Percentiles rank a stretch among this genome's conserved stretches.
These are phyloP conservation scores for Hippocampus kuda DNA, from an alignment of 2,797 vertebrate species.

Conservation along the genomic window DNA sequence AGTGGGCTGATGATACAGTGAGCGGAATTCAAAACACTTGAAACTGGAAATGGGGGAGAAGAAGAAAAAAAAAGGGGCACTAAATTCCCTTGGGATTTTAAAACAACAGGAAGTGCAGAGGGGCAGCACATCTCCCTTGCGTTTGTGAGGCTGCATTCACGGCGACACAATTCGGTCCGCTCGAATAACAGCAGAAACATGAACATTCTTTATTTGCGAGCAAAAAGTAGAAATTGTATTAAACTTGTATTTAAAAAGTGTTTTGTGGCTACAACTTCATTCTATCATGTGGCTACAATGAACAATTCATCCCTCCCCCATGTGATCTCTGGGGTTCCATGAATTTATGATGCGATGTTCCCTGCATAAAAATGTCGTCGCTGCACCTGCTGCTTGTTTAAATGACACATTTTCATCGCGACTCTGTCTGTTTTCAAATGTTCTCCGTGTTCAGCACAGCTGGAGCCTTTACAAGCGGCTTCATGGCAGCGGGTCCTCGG, in stretches of 20 bases:
- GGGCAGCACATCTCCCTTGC: not conserved
- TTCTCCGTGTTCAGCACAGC: slow-evolving; percentile 53
- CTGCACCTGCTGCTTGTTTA: slow-evolving; percentile 5
- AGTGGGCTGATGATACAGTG: slow-evolving; percentile 63
- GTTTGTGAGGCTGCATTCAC: too few relatives aligned
- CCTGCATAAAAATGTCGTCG: not conserved
- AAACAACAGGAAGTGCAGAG: not conserved
- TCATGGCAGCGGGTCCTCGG: slow-evolving; percentile 40
- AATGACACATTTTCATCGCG: not conserved
- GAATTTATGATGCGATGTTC: not conserved
- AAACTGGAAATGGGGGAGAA: slow-evolving; percentile 49
- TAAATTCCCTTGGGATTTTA: slow-evolving; percentile 47
- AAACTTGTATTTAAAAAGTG: not conserved
- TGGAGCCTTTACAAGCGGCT: slow-evolving; percentile 42
- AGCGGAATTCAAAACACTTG: slow-evolving; percentile 60
- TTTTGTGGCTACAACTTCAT: not conserved
- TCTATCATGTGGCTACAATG: not conserved
- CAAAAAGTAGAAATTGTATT: too few relatives aligned
- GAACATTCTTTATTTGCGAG: too few relatives aligned
- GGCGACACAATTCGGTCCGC: too few relatives aligned
- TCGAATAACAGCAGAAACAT: too few relatives aligned
- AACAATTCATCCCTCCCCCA: not conserved
- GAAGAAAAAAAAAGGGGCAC: slow-evolving; percentile 39
- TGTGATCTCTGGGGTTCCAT: not conserved
- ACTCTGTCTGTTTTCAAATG: slow-evolving; percentile 45